Evolutionary conservation across 2,113 vertebrate genomes (phyloP).

Genomic region (Rhynchopsitta pachyrhyncha): DNA sequence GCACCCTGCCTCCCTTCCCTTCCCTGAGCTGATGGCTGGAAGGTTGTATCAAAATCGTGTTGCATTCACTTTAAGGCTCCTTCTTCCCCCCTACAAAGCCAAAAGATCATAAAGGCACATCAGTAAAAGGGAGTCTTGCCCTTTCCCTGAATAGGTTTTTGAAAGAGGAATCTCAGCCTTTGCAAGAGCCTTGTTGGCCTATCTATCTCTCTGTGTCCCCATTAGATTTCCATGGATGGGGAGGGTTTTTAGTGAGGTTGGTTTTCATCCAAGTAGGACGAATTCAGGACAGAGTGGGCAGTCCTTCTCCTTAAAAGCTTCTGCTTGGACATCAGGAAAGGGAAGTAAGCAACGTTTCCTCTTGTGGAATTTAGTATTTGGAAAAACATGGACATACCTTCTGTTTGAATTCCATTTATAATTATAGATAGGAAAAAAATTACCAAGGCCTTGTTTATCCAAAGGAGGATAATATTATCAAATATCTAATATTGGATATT

Average conservation of each 20-base stretch:
- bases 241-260: not conserved
- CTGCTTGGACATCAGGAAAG: not conserved
- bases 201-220: not conserved
- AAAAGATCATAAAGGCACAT: not conserved
- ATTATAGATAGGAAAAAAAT: not conserved
- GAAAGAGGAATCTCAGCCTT: not conserved
- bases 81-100: not conserved
- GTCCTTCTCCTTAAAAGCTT: not conserved
- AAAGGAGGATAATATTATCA: not conserved
- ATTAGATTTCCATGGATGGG: not conserved
- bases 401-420: not conserved
- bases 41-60: not conserved
- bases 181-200: not conserved
- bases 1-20: not conserved
- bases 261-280: not conserved
- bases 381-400: not conserved
- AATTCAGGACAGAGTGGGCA: not conserved
- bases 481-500: not conserved
- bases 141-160: not conserved
- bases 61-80: not conserved
- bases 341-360: not conserved
- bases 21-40: not conserved
- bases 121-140: not conserved
- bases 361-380: not conserved
- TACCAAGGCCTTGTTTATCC: not conserved